A percentile compares a stretch with the other conserved stretches of the same genome.
These are phyloP conservation scores for Lithobius niger DNA, from an alignment of 1,140 invertebrate genomes.

Conservation along the genomic window DNA sequence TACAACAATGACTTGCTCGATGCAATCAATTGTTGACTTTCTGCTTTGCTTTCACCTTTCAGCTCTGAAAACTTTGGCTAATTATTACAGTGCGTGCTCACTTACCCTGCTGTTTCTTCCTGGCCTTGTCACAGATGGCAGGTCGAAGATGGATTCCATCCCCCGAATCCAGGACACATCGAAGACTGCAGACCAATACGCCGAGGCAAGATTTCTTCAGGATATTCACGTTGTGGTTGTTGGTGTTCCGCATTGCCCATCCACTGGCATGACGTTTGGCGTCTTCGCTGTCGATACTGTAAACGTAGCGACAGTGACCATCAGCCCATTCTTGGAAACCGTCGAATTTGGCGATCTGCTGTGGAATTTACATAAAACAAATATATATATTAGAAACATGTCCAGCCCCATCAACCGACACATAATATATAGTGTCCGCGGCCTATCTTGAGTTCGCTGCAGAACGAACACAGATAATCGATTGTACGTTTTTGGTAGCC, in stretches of 20 bases:
- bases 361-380: too few relatives aligned
- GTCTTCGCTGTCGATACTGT: slow-evolving; percentile 73
- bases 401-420: too few relatives aligned
- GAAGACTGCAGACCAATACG: slow-evolving; percentile 74
- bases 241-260: slow-evolving; percentile 98
- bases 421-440: too few relatives aligned
- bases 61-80: too few relatives aligned
- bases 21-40: too few relatives aligned
- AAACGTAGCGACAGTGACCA: slow-evolving; percentile 78
- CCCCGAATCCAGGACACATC: slow-evolving; percentile 67
- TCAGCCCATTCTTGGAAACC: slow-evolving; percentile 88
- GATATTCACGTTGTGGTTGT: slow-evolving; percentile 96
- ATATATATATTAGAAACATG: too few relatives aligned
- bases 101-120: slow-evolving; percentile 86
- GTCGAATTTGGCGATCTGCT: slow-evolving; percentile 60
- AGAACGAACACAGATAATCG: too few relatives aligned
- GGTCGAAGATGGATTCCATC: slow-evolving; percentile 76
- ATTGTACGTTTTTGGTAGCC: too few relatives aligned
- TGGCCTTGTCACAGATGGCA: slow-evolving; percentile 94
- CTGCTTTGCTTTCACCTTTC: too few relatives aligned
- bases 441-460: too few relatives aligned
- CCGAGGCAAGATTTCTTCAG: slow-evolving; percentile 94
- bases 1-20: too few relatives aligned
- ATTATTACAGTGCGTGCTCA: too few relatives aligned
- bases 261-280: slow-evolving; percentile 83